phyloP scores from a whole-genome alignment of 2,797 vertebrate species.

The Caiman crocodilus region DNA sequence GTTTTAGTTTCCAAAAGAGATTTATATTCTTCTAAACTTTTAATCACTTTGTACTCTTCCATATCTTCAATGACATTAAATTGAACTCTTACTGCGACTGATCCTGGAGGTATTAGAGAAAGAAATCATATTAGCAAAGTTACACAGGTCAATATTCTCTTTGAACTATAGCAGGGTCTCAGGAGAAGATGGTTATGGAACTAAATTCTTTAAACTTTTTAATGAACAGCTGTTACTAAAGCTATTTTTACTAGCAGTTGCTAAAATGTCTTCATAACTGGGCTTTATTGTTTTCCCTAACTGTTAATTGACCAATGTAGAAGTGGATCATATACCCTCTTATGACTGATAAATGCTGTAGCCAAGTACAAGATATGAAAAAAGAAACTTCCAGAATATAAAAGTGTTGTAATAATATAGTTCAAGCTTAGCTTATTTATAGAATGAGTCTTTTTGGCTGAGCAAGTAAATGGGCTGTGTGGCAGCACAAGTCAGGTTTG shows the following conservation, averaged over 20 bases:
- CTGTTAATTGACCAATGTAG: background rate
- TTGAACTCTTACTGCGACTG: background rate
- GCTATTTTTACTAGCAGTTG: background rate
- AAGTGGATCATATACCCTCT: background rate
- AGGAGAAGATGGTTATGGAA: background rate
- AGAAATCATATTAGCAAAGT: background rate
- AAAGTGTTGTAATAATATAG: accelerated
- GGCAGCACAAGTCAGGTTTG: background rate
- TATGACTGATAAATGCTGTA: background rate
- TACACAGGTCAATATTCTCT: background rate
- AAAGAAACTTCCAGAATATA: background rate
- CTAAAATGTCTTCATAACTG: background rate
- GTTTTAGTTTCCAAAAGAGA: background rate
- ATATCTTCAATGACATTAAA: background rate
- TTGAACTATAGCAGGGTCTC: background rate
- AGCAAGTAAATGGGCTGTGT: background rate
- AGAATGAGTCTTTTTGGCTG: background rate
- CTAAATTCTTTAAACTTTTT: background rate
- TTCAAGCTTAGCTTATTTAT: background rate
- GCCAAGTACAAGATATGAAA: background rate
- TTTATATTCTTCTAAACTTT: background rate
- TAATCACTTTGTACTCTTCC: background rate
- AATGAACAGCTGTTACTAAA: background rate
- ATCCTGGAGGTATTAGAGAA: background rate
- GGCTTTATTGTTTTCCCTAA: background rate